phyloP scores from a whole-genome alignment of 2,113 vertebrate species.

The Salvator merianae region DNA sequence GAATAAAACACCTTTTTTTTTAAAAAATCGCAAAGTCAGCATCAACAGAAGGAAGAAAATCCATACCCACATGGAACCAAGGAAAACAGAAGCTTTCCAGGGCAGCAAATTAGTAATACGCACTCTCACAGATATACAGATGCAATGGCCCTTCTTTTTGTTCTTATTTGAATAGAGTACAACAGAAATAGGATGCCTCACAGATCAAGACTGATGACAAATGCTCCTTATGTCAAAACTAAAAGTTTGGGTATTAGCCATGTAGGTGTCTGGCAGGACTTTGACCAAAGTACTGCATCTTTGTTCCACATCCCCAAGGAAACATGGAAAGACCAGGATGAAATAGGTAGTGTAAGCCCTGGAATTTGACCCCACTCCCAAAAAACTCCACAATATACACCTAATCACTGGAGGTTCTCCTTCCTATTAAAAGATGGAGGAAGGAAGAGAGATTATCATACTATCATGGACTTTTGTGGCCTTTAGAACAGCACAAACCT shows the following conservation, averaged over 20 bases:
- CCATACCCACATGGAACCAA: background rate
- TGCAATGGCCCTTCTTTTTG: background rate
- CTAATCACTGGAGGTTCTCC: background rate
- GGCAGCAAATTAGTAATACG: no score
- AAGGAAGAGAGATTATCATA: no score
- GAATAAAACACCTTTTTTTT: no score
- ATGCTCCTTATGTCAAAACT: background rate
- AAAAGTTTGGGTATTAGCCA: background rate
- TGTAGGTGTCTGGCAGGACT: background rate
- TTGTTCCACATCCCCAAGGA: no score
- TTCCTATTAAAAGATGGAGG: background rate
- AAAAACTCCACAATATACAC: no score
- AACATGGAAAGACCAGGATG: no score
- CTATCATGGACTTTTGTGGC: no score
- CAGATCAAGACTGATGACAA: background rate
- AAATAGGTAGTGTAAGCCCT: background rate
- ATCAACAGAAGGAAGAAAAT: background rate
- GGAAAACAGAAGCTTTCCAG: no score
- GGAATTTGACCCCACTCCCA: background rate
- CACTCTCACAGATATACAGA: no score
- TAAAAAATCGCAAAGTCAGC: background rate
- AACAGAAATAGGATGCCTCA: background rate
- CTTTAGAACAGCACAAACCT: no score
- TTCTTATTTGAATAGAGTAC: background rate
- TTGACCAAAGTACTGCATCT: background rate